These are phyloP conservation scores for Drosophila auraria DNA, from an alignment of 1,140 invertebrate genomes.

Conservation along the genomic window DNA sequence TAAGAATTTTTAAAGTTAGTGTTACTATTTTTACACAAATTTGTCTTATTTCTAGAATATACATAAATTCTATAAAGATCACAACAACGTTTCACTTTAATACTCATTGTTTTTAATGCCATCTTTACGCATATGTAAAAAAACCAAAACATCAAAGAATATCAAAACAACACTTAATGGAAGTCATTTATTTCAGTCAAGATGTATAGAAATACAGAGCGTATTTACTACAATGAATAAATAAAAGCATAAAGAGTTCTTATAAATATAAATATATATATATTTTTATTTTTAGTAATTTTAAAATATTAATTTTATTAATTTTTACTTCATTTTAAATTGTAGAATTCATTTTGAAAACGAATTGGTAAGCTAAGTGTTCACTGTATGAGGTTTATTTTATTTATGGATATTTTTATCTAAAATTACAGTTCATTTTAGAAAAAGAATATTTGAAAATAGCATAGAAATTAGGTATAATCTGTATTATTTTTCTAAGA, in stretches of 20 bases:
- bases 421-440: background rate
- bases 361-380: too few relatives aligned
- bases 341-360: background rate
- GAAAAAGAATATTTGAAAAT: background rate
- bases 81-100: background rate
- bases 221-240: too few relatives aligned
- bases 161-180: background rate
- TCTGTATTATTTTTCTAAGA: background rate
- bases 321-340: background rate
- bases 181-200: slow-evolving; percentile 4
- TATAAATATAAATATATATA: background rate
- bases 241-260: background rate
- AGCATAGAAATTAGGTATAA: slow-evolving; percentile 1
- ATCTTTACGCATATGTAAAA: background rate
- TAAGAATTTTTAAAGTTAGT: too few relatives aligned
- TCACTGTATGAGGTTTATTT: background rate
- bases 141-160: background rate
- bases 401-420: slow-evolving; percentile 1
- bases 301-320: background rate
- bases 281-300: background rate
- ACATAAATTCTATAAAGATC: background rate
- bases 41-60: too few relatives aligned
- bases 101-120: background rate
- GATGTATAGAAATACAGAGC: background rate
- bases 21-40: background rate